Evolutionary conservation across 2,888 invertebrate genomes (phyloP), one percentile per base, ranked within the genome.

Genomic region (Phalera bucephala): DNA sequence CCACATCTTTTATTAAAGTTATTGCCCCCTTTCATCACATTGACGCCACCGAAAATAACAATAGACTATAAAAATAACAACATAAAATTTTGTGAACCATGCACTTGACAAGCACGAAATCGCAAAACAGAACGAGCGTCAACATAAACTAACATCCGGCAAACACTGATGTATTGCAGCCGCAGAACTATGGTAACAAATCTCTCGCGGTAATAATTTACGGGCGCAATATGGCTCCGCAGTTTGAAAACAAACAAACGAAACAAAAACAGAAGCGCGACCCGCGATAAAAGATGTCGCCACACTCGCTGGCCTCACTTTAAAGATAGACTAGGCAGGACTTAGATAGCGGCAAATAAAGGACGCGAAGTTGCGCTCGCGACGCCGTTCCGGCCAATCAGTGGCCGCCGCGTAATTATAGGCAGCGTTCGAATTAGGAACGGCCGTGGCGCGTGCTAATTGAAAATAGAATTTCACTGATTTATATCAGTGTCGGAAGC

Each of bases 151-250:
- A 83, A 80, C 85, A 85, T 82, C 82, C 84, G 80, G 78, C 71
- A 73, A 78, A 80, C 76, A 68, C 75, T 87, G 87, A 88, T 86
- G 78, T 75, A 88, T 87, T 72, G 80, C 80, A 67, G 80, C 86
- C 85, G 74, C 86, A 80, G 75, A 78, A 80, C 86, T 86, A 84
- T 87, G 82, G 85, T 82, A 82, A 86, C 88, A 87, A 87, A 86
- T 87, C 86, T 86, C 81, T 76, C 77, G 63, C 70, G 59, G 78
- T 70, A 78, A 87, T 86, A 86, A 88, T 83, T 89, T 83, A 87
- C 80, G 73, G 72, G 73, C 78, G 79, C 85, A 83, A 81, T 85
- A 83, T 86, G 79, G 79, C 71, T 63, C 64, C 75, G 71, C 76
- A 76, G 72, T 79, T 80, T 67, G 71, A 79, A 81, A 80, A 80